Evolutionary conservation across 2,113 vertebrate genomes (phyloP).

Genomic region (Rhombomys opimus): DNA sequence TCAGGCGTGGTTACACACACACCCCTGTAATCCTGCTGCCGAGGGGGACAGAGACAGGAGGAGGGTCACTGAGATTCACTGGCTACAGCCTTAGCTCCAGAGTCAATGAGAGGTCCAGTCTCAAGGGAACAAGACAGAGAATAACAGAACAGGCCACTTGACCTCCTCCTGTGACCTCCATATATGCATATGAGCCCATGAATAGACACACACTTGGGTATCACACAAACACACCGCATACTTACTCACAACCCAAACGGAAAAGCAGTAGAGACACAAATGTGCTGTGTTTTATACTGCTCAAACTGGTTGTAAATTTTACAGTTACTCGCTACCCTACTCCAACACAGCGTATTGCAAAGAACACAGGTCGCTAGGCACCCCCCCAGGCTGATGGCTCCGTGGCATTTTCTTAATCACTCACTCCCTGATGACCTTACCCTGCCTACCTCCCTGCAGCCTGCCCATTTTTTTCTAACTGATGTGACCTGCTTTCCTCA

Average conservation of each 20-base stretch:
- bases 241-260: neutral
- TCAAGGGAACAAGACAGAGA: neutral
- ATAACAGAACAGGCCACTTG: neutral
- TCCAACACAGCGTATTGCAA: neutral
- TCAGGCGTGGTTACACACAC: neutral
- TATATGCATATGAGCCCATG: neutral
- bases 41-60: too few species aligned
- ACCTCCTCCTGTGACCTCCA: neutral
- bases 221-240: neutral
- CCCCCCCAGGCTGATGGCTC: neutral
- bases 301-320: neutral
- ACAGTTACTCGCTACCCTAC: neutral
- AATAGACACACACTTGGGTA: neutral
- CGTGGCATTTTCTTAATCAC: neutral
- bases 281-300: neutral
- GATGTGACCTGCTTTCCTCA: neutral
- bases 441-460: neutral
- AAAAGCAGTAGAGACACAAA: neutral
- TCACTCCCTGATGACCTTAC: neutral
- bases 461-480: conserved; percentile 1
- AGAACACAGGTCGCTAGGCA: neutral
- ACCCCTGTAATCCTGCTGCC: too few species aligned
- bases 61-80: neutral
- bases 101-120: neutral
- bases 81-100: neutral